phyloP scores from a whole-genome alignment of 2,888 invertebrate species.

The Conomelus anceps region DNA sequence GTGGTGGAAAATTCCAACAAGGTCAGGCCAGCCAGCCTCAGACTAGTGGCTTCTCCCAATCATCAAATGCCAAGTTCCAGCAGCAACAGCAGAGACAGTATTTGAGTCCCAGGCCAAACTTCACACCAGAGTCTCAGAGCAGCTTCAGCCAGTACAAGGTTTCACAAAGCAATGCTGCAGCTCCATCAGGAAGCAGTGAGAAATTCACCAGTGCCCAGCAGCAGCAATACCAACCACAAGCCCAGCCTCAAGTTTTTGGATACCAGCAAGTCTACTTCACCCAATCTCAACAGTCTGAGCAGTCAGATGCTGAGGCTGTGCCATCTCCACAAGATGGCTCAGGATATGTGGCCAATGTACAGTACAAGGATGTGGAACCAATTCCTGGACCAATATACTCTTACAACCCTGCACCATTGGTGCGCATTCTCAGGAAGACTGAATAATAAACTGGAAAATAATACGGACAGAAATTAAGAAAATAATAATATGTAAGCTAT shows the following conservation, averaged over 20 bases:
- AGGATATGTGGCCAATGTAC: conserved; percentile 32
- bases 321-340: conserved; percentile 8
- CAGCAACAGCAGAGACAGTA: not conserved
- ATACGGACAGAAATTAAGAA: not conserved
- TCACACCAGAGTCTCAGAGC: conserved; percentile 1
- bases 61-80: not conserved
- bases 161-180: not conserved
- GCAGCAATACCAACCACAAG: conserved; percentile 1
- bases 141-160: not conserved
- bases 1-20: not conserved
- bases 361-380: conserved; percentile 35
- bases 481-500: not conserved
- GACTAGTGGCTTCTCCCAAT: not conserved
- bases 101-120: not conserved
- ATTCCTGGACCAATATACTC: conserved; percentile 34
- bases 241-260: not conserved
- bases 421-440: conserved; percentile 26
- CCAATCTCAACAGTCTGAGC: conserved; percentile 9
- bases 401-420: conserved; percentile 31
- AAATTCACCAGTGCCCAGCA: not conserved
- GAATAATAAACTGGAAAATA: not conserved
- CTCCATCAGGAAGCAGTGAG: not conserved
- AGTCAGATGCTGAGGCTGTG: not conserved
- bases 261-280: conserved; percentile 19
- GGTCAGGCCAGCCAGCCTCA: not conserved